phyloP scores from a whole-genome alignment of 2,113 vertebrate genomes.

The Neolamprologus falcicula region DNA sequence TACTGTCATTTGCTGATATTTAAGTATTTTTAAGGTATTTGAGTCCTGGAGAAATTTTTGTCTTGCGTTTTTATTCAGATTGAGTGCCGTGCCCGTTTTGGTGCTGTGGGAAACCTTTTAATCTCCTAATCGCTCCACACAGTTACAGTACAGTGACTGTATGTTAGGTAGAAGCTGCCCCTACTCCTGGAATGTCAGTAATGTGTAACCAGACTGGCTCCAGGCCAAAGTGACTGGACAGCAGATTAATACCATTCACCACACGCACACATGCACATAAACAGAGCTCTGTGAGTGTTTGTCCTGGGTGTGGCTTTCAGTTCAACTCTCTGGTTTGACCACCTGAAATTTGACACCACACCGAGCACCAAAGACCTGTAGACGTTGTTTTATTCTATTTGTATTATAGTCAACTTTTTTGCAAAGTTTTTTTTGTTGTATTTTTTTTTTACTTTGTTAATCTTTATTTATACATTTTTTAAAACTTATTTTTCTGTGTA shows the following conservation, averaged over 20 bases:
- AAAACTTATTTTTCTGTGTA: background rate
- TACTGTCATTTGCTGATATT: background rate
- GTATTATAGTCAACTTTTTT: background rate
- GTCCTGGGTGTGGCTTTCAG: background rate
- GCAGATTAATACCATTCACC: conserved; percentile 16
- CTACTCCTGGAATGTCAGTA: conserved; percentile 9
- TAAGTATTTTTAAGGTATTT: background rate
- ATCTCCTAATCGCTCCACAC: background rate
- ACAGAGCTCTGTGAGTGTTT: background rate
- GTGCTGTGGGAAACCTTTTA: background rate
- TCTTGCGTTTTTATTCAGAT: background rate
- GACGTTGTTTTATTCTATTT: background rate
- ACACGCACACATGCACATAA: background rate
- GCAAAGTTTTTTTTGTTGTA: background rate
- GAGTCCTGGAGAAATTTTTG: background rate
- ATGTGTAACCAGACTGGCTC: conserved; percentile 43
- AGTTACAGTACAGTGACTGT: background rate
- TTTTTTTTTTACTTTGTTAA: background rate
- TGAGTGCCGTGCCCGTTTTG: background rate
- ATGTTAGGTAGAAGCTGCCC: background rate
- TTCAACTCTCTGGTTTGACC: background rate
- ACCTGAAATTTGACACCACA: background rate
- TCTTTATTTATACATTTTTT: background rate
- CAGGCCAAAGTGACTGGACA: conserved; percentile 25
- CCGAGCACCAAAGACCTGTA: background rate